Evolutionary conservation across 2,797 vertebrate species (phyloP).

Genomic region (Hyperoplus immaculatus): DNA sequence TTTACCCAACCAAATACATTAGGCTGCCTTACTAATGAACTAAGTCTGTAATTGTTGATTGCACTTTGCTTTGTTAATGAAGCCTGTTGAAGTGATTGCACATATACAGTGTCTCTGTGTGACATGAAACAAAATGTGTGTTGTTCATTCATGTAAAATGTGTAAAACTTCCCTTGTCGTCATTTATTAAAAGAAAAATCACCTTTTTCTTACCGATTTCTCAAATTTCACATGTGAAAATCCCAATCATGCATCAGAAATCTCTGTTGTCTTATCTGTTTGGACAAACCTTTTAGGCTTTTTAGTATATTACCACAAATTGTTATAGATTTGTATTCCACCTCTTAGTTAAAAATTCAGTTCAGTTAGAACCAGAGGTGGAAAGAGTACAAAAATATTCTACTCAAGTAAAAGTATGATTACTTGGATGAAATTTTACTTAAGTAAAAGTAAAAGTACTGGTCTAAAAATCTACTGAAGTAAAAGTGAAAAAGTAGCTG

Average conservation of each 20-base stretch:
- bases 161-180: not conserved
- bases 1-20: not conserved
- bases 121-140: not conserved
- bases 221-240: not conserved
- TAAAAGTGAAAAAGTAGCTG: too few species aligned
- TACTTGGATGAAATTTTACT: too few species aligned
- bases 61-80: conserved; percentile 10
- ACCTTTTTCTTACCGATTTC: not conserved
- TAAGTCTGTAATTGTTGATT: conserved; percentile 6
- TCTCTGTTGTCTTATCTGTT: not conserved
- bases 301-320: conserved; percentile 10
- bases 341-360: conserved; percentile 4
- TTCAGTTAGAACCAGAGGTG: too few species aligned
- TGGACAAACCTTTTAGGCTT: not conserved
- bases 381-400: too few species aligned
- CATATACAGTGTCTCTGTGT: not conserved
- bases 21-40: conserved; percentile 4
- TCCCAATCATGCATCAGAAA: not conserved
- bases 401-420: too few species aligned
- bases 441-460: too few species aligned
- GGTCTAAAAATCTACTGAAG: too few species aligned
- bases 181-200: not conserved
- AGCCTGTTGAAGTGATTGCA: not conserved
- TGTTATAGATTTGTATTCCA: conserved; percentile 20
- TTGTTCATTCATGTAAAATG: not conserved